These are phyloP conservation scores for Psilopogon haemacephalus DNA, from an alignment of 2,113 vertebrate species.

Conservation along the genomic window DNA sequence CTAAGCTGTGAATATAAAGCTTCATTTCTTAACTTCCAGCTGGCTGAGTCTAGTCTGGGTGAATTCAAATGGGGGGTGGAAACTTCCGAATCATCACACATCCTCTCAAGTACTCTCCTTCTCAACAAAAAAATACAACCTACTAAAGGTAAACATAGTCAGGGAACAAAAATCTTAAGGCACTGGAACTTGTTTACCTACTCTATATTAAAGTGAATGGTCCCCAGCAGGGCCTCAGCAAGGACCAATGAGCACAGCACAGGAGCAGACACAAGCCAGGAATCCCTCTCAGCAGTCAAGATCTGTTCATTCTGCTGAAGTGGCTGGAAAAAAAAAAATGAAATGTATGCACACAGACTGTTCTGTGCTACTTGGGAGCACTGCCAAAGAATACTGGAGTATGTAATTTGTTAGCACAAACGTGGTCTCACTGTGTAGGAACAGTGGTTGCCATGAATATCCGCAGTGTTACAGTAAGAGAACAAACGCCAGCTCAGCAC, in stretches of 20 bases:
- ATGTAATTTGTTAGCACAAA: not conserved
- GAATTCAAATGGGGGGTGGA: too few species aligned
- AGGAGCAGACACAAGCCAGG: not conserved
- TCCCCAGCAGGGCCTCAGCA: not conserved
- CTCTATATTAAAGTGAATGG: not conserved
- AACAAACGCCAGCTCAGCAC: not conserved
- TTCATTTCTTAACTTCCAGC: too few species aligned
- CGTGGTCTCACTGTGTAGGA: not conserved
- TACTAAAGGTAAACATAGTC: not conserved
- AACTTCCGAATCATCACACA: too few species aligned
- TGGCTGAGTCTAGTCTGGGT: too few species aligned
- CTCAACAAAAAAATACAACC: not conserved
- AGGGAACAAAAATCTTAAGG: not conserved
- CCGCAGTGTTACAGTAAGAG: not conserved
- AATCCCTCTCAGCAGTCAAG: not conserved
- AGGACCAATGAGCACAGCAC: rapidly evolving
- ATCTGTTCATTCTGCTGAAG: not conserved
- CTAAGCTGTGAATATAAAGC: too few species aligned
- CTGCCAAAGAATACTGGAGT: not conserved
- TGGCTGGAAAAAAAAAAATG: not conserved
- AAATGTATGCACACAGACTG: not conserved
- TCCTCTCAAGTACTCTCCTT: not conserved
- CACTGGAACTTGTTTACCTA: not conserved
- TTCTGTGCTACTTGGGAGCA: not conserved
- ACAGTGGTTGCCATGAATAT: not conserved